Evolutionary conservation across 92 coral and sea anemone species (phyloP), one percentile per base, ranked within the genome.

Genomic region (Porites rus): DNA sequence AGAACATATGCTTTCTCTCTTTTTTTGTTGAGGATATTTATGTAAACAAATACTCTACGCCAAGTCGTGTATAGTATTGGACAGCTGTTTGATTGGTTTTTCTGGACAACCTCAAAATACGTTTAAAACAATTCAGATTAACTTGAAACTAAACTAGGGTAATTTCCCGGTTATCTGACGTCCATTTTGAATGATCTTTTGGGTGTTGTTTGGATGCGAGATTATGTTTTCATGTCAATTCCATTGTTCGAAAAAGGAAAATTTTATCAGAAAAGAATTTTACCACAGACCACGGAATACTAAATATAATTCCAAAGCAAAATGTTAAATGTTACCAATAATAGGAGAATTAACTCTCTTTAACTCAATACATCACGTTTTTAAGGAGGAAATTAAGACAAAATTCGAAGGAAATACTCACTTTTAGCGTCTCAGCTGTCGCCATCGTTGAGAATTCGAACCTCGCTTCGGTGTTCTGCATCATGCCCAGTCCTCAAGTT

Each of bases 361-460:
- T 63, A 18, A 9, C 51, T 50, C 62, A 61, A 83, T 80, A 83
- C 72, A 75, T 74, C 18, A 64, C 59, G 72, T 74, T 80, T 90
- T 90, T 78, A 58, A 69, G 74, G 72, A 64, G 22, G 88, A 92
- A 94, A 92, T 85, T 83, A 92, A 87, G 73, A 87, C 88, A 91
- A 90, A 93, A 94, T 90, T 92, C 91, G 92, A 80, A 88, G 89
- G 88, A 88, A 94, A 78, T 94, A 94, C 98, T 94, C 94, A 94
- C 98, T 84, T 88, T 91, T 90, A 75, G 98, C 98, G 98, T 94
- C 96, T 94, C 98, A 94, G 98, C 98, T 94, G 98, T 94, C 98
- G 98, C 98, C 98, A 94, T 94, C 98, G 96, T 93, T 92, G 93
- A 80, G 98, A 88, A 93, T 90, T 89, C 93, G 78, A 86, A 95